These are phyloP conservation scores for Ataeniobius toweri DNA, from an alignment of 2,797 vertebrate species.

Conservation along the genomic window DNA sequence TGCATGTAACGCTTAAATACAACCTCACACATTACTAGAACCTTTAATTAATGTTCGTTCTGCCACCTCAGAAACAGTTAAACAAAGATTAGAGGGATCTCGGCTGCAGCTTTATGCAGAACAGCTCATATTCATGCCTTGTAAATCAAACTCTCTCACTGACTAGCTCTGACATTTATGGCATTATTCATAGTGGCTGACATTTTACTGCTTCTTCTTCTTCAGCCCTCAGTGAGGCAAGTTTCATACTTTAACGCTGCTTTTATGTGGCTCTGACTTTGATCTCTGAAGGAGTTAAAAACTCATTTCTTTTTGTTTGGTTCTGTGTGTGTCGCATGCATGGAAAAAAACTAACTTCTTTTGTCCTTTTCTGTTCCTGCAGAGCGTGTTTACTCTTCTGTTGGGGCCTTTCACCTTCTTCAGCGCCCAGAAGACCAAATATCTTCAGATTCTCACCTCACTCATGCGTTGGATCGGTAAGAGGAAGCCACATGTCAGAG, in stretches of 20 bases:
- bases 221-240: background rate
- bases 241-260: background rate
- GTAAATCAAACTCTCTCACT: slow-evolving; percentile 8
- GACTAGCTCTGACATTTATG: slow-evolving; percentile 21
- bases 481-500: slow-evolving; percentile 44
- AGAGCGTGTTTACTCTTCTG: slow-evolving; percentile 87
- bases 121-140: background rate
- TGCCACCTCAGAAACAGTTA: background rate
- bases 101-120: background rate
- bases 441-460: slow-evolving; percentile 95
- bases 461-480: slow-evolving; percentile 98
- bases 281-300: background rate
- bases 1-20: background rate
- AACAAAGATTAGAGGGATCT: background rate
- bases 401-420: slow-evolving; percentile 97
- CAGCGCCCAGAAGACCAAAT: slow-evolving; percentile 97
- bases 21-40: background rate
- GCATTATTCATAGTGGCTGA: background rate
- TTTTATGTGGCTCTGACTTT: slow-evolving; percentile 1
- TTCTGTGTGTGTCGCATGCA: background rate
- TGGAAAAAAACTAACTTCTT: background rate
- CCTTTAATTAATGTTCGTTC: background rate
- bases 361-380: slow-evolving; percentile 15
- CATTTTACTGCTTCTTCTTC: slow-evolving; percentile 4
- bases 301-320: background rate